Evolutionary conservation across 2,888 invertebrate species (phyloP), one percentile per base, ranked within the genome.

Genomic region (Rugalucina vietnamica): DNA sequence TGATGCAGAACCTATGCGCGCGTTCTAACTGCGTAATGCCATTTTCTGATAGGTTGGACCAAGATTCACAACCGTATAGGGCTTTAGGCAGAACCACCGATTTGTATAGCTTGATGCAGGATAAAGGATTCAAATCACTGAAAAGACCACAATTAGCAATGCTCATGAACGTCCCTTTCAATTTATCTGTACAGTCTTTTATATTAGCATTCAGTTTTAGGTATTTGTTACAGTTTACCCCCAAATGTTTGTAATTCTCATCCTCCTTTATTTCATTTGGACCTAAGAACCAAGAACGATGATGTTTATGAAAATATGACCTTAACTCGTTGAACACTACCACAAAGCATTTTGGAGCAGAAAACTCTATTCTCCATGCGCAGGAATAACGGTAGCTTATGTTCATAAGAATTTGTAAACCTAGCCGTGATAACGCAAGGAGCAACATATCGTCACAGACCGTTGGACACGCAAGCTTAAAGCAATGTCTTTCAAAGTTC

Each of bases 391-490:
- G 43, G 14, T 49, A 65, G 34, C 70, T 70, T 43, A 71, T 77
- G 2, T 69, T 1, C 18, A 77, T 29, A 43, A 77, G 24, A 12
- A 8, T 1, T 0, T 70, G 0, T 12, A 77, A 36, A 29, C 77
- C 69, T 1, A 10, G 1, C 21, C 24, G 69, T 2, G 77, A 77
- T 14, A 57, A 37, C 21, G 72, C 50, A 0, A 79, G 24, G 2
- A 79, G 39, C 1, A 72, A 50, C 70, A 80, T 80, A 36, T 75
- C 80, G 24, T 80, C 80, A 12, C 69, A 65, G 3, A 80, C 73
- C n/a, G 79, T 79, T 18, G 79, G 79, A 8, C 29, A 27, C 18
- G 29, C 14, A 27, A 73, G 21, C 29, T 57, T 79, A 14, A 54
- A 36, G 39, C 34, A 34, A 32, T 57, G 29, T 2, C 72, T 37